Conservation (phyloP, 2,888 invertebrate species). For the Protophormia terraenovae region DNA sequence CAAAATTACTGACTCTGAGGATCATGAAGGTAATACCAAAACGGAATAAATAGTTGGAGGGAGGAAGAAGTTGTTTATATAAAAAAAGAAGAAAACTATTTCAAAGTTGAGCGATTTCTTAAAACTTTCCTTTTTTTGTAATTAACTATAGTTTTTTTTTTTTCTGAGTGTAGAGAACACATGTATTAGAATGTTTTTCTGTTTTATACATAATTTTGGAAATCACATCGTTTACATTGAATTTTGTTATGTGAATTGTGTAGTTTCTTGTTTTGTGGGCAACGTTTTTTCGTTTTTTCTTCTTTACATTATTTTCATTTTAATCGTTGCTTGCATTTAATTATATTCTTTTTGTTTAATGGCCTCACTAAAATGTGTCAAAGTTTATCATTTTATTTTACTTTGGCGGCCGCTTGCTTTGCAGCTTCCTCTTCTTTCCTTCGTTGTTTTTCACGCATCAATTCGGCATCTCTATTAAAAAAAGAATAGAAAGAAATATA, state of each 20-base stretch:
- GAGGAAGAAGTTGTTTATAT: background rate
- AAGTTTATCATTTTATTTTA: slow-evolving; percentile 71
- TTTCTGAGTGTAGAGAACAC: slow-evolving; percentile 52
- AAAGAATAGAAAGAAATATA: slow-evolving; percentile 49
- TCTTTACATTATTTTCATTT: too few relatives aligned
- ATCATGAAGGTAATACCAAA: slow-evolving; percentile 40
- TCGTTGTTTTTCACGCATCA: slow-evolving; percentile 93
- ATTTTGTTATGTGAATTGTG: slow-evolving; percentile 1
- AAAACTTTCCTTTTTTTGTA: background rate
- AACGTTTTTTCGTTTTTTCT: background rate
- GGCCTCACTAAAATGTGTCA: slow-evolving; percentile 45
- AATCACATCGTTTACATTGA: slow-evolving; percentile 29
- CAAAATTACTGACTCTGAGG: background rate
- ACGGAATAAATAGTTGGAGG: slow-evolving; percentile 12
- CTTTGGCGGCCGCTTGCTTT: slow-evolving; percentile 68
- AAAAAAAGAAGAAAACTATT: slow-evolving; percentile 7
- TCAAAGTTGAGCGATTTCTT: slow-evolving; percentile 30
- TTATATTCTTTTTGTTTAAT: slow-evolving; percentile 16
- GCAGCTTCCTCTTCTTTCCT: slow-evolving; percentile 84
- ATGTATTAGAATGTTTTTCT: slow-evolving; percentile 53
- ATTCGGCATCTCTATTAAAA: slow-evolving; percentile 88
- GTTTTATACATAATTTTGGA: slow-evolving; percentile 40
- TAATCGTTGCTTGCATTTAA: background rate
- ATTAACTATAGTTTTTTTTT: slow-evolving; percentile 1
- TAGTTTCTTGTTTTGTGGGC: background rate